Conservation (phyloP, 2,113 vertebrate genomes). For the Arizona elegans region DNA sequence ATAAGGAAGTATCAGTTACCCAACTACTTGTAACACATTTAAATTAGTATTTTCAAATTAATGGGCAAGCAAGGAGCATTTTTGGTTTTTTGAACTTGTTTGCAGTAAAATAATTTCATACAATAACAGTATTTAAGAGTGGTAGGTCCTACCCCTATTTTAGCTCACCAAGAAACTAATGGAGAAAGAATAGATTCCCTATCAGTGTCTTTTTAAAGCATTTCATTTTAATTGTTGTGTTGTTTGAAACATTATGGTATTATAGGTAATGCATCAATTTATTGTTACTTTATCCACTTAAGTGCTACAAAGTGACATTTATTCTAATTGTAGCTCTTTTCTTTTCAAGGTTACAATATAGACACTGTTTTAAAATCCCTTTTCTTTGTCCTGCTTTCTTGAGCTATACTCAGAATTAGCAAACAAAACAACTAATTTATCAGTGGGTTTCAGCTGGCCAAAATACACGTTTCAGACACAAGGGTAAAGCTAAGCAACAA, state of each 20-base stretch:
- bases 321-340: slow-evolving; percentile 40
- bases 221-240: background rate
- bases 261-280: background rate
- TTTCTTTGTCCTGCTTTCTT: slow-evolving; percentile 52
- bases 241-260: background rate
- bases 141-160: background rate
- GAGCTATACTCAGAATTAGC: slow-evolving; percentile 59
- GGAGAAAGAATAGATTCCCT: background rate
- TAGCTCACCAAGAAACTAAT: background rate
- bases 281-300: slow-evolving; percentile 19
- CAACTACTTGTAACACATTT: slow-evolving; percentile 13
- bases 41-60: slow-evolving; percentile 24
- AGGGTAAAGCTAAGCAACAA: slow-evolving; percentile 57
- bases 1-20: slow-evolving; percentile 54
- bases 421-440: slow-evolving; percentile 63
- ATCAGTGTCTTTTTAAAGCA: background rate
- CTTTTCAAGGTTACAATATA: slow-evolving; percentile 57
- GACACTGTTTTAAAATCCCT: slow-evolving; percentile 53
- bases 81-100: background rate
- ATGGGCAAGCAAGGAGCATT: background rate
- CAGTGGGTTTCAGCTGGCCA: slow-evolving; percentile 65
- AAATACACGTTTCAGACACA: slow-evolving; percentile 60
- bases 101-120: background rate
- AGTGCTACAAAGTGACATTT: slow-evolving; percentile 34
- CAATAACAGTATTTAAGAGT: background rate